Evolutionary conservation across 2,113 vertebrate genomes (phyloP), one percentile per base, ranked within the genome.

Genomic region (Triplophysa tibetana): DNA sequence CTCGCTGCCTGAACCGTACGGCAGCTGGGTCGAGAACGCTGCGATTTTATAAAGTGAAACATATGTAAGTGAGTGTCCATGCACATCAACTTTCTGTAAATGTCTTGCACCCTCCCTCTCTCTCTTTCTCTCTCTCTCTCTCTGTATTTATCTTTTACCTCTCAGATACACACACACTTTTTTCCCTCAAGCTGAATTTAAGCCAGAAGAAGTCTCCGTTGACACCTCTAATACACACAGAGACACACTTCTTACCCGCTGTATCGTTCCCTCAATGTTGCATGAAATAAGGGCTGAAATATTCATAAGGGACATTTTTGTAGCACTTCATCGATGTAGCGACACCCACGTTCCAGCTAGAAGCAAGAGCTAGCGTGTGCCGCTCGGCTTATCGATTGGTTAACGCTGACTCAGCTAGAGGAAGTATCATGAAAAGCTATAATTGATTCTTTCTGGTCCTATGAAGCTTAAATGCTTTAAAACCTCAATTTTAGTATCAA

Each of bases 261-360:
- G 12, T 70, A 29, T 23, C 16, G 23, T 29, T 79, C 41, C 23
- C 41, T 80, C 60, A 68, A 78, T 81, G 78, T 81, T 84, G 54
- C 43, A 76, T 24, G 24, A 24, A 24, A 24, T 81, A 68, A 70
- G 38, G 29, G 23, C 41, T 52, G 14, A 61, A 79, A 70, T 81
- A 81, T 81, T 81, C 58, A 64, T 58, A 38, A 7, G 52, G 50
- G 16, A 17, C 43, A 54, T 58, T 74, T 67, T 58, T 68, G 17
- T 56, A 56, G 26, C 7, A 38, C 11, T 50, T 72, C 69, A 38
- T 17, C 50, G 13, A 38, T 61, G n/a, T 61, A 19, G 70, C 23
- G n/a, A 61, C 70, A 54, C 69, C 68, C 60, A 54, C 23, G 33
- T 70, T 65, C 29, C 1, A 29, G 70, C 19, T 52, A 58, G 70